Base-by-base conservation (phyloP, 2,797 vertebrate species). In the Lates japonicus region DNA sequence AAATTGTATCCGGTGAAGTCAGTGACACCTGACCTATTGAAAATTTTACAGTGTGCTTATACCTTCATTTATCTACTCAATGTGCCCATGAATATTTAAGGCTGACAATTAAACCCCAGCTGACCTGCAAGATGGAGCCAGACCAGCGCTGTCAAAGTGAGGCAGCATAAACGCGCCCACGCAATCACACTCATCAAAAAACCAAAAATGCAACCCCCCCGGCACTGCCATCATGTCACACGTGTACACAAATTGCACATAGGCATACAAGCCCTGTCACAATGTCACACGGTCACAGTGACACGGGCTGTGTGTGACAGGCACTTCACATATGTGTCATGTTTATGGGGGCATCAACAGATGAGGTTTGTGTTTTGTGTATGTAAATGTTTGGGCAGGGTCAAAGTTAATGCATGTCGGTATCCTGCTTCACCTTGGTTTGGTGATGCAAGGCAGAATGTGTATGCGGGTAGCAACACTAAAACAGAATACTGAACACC, bases 1-100 rank as follows among this genome's bases (percentile, higher is more conserved):
- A 95, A 95, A 96, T 96, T 95, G 94, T 93, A 94, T 94, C 92
- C 71, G 31, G 90, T 66, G 91, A 88, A 94, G 93, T 93, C 90
- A 85, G 88, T 89, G 94, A 94, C 94, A 94, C 90, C 94, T 96
- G 95, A 95, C 95, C 94, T 94, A 93, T 94, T 93, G 93, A 91
- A 94, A 93, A 94, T 95, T 93, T 95, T 92, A 95, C 93, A 94
- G 92, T 93, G 92, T 93, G 91, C 94, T 95, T 93, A 95, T 94
- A 93, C 93, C 92, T 95, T 94, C 95, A 96, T 95, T 95, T 94
- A 95, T 95, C 94, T 93, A 92, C 91, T 92, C 93, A 92, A 92
- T 92, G 92, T 90, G 80, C 78, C 90, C 90, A 95, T 96, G 94
- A 96, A 96, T 96, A 95, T 96, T 95, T 95, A 94, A 96, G 92